phyloP scores from a whole-genome alignment of 2,113 vertebrate genomes.

The Chloropsis hardwickii region DNA sequence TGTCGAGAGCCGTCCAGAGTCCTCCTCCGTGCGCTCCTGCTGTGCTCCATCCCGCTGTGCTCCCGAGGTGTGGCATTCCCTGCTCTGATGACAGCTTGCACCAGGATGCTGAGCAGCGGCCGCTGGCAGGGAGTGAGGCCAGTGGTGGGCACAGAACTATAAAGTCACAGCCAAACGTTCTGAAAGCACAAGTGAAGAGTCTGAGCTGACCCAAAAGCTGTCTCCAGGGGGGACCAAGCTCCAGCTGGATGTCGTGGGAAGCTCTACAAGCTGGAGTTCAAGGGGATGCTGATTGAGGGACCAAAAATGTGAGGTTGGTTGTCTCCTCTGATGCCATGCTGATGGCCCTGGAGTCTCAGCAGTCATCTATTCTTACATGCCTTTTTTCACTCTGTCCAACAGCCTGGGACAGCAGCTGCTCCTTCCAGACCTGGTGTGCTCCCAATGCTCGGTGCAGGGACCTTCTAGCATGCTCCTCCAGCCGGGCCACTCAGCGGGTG shows the following conservation, averaged over 20 bases:
- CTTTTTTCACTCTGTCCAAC: background rate
- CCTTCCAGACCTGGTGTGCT: background rate
- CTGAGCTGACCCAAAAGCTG: background rate
- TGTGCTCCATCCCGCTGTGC: background rate
- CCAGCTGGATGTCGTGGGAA: background rate
- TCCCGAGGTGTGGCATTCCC: background rate
- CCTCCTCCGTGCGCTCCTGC: background rate
- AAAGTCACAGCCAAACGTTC: background rate
- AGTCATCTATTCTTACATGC: background rate
- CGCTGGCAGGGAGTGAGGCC: accelerated
- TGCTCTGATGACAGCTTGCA: background rate
- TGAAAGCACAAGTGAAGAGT: background rate
- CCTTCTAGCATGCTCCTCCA: constrained; percentile 27
- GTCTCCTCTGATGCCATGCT: background rate
- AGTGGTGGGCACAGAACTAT: background rate
- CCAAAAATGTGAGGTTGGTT: constrained; percentile 3
- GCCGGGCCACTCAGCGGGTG: background rate
- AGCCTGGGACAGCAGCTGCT: background rate
- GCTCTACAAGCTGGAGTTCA: background rate
- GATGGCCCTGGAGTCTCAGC: background rate
- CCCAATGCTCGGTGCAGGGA: background rate
- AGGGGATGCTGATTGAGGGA: background rate
- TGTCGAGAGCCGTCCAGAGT: background rate
- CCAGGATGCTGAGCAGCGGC: background rate
- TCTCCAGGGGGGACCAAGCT: background rate